These are phyloP conservation scores for Phocoena phocoena DNA, from an alignment of 2,113 vertebrate species.

Conservation along the genomic window DNA sequence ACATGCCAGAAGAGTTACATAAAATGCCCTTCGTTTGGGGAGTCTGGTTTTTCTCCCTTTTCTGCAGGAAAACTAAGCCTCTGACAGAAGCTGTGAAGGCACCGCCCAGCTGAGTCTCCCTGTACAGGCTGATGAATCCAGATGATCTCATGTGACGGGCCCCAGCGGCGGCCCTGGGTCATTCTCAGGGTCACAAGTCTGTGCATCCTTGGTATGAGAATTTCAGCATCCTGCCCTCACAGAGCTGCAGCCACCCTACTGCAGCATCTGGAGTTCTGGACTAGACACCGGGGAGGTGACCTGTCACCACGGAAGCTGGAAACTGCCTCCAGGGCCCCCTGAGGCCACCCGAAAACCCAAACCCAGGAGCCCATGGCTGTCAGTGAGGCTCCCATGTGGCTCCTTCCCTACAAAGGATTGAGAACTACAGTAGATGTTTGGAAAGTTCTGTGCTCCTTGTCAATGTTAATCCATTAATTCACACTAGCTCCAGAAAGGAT, in stretches of 20 bases:
- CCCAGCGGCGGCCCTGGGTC: neutral
- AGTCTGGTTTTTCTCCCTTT: neutral
- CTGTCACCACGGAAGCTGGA: neutral
- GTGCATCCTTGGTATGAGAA: neutral
- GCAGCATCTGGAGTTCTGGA: neutral
- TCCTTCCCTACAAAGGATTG: neutral
- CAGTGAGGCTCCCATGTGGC: neutral
- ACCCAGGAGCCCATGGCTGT: neutral
- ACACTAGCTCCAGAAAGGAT: neutral
- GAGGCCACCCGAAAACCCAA: neutral
- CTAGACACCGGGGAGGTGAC: neutral
- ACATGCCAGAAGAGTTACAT: slow-evolving; percentile 23
- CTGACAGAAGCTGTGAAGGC: neutral
- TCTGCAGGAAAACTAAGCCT: slow-evolving; percentile 15
- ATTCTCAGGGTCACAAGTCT: neutral
- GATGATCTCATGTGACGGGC: neutral
- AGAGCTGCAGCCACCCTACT: neutral
- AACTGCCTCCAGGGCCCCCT: neutral
- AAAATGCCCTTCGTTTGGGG: slow-evolving; percentile 22
- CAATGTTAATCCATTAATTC: neutral
- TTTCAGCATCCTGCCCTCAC: neutral
- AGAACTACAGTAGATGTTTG: neutral
- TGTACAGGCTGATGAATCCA: neutral
- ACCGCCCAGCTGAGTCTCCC: neutral
- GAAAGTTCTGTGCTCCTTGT: neutral